Base-by-base conservation (phyloP, 2,888 invertebrate species). In the Mythimna pallens region DNA sequence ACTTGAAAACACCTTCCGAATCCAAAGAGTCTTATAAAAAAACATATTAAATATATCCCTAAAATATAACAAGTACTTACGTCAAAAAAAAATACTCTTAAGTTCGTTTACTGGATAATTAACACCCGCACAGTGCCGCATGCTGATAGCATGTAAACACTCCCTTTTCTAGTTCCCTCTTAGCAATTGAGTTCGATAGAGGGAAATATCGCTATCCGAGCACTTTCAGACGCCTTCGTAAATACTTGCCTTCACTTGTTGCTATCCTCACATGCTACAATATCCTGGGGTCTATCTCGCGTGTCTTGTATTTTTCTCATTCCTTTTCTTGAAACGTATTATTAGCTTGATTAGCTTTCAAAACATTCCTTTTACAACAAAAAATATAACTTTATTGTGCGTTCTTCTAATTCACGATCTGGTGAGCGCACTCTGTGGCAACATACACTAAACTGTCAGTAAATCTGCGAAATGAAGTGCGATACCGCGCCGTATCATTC, bases 391-490 rank as follows among this genome's bases (percentile, higher is more conserved):
- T 14, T 43, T 12, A 12, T 14, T 10, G 7, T 47, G 20, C 17
- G 47, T 47, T 17, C 47, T 47, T 20, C 40, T 36, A 30, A 59
- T 20, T 59, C 4, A 65, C 47, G 47, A 36, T n/a, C 10, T 36
- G 36, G n/a, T 20, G 14, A 43, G 40, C 20, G 4, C 43, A 12
- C 25, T 36, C 43, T 36, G 30, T 30, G 22, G 59, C 34, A 70
- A 73, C 59, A 77, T 75, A 63, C 43, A 47, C 54, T 17, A 34
- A 80, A 76, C 62, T 58, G 69, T 67, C 81, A 85, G 80, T 86
- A 85, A 88, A 64, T 55, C 84, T 84, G 76, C 81, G 74, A 86
- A 88, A 90, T 88, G 80, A 89, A 88, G 89, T 89, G 70, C 75
- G 63, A 47, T 25, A 67, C 22, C 50, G 36, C 36, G 69, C 30